phyloP scores from a whole-genome alignment of 2,888 invertebrate genomes.

The Lasius fuliginosus region DNA sequence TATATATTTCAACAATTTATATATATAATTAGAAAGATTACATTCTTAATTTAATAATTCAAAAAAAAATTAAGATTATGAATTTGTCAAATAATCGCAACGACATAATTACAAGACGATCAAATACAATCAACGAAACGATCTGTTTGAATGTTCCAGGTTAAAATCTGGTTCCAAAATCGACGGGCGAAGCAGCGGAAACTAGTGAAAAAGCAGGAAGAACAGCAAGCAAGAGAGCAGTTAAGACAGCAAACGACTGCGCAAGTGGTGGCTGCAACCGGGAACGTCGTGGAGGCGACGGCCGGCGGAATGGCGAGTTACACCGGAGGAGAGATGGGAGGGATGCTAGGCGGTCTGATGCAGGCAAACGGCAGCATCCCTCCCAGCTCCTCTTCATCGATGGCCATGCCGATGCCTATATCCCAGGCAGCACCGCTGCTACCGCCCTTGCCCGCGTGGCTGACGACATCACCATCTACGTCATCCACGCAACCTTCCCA shows the following conservation, averaged over 20 bases:
- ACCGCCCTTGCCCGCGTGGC: not conserved
- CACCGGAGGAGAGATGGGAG: slow-evolving; percentile 77
- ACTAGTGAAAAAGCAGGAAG: slow-evolving; percentile 94
- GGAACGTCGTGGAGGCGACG: slow-evolving; percentile 30
- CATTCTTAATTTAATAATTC: too few relatives aligned
- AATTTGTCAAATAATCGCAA: too few relatives aligned
- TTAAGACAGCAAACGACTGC: slow-evolving; percentile 16
- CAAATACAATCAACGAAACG: too few relatives aligned
- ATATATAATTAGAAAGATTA: too few relatives aligned
- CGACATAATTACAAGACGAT: too few relatives aligned
- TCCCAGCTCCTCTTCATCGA: not conserved
- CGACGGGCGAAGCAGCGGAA: slow-evolving; percentile 97
- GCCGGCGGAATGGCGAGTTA: slow-evolving; percentile 78
- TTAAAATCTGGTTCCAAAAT: slow-evolving; percentile 96
- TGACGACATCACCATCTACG: not conserved
- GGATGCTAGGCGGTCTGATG: slow-evolving; percentile 80
- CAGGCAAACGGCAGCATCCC: slow-evolving; percentile 66
- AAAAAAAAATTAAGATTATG: too few relatives aligned
- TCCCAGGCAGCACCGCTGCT: not conserved
- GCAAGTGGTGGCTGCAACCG: slow-evolving; percentile 10
- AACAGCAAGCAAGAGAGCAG: slow-evolving; percentile 81
- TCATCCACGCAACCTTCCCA: not conserved
- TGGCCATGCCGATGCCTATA: not conserved
- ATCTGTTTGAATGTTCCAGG: slow-evolving; percentile 85
- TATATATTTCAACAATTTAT: too few relatives aligned